Percentiles rank a stretch among this genome's conserved stretches.
phyloP scores from a whole-genome alignment of 2,888 invertebrate species.

The Tenthredo distinguenda region DNA sequence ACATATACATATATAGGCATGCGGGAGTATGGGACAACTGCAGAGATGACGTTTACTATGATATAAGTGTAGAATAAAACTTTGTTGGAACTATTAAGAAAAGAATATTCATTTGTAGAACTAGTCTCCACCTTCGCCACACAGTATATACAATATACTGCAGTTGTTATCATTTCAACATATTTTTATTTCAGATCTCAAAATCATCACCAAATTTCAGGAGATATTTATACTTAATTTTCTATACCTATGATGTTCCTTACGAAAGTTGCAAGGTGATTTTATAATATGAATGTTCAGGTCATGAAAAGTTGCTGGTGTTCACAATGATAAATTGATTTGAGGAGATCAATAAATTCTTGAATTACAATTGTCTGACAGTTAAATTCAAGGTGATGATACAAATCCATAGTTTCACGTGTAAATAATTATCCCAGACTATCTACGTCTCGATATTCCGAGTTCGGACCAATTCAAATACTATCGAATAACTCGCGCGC shows the following conservation, averaged over 20 bases:
- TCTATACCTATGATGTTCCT: neutral
- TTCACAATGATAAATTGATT: neutral
- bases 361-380: neutral
- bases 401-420: neutral
- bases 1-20: slow-evolving; percentile 26
- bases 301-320: too few relatives aligned
- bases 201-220: neutral
- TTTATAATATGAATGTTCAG: too few relatives aligned
- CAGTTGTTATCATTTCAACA: neutral
- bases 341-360: neutral
- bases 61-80: slow-evolving; percentile 52
- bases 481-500: neutral
- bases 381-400: neutral
- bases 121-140: slow-evolving; percentile 4
- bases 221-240: neutral
- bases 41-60: slow-evolving; percentile 44
- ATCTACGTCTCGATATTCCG: neutral
- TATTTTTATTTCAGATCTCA: neutral
- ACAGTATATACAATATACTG: neutral
- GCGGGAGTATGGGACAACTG: slow-evolving; percentile 4
- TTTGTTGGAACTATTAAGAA: slow-evolving; percentile 49
- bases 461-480: neutral
- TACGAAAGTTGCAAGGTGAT: neutral
- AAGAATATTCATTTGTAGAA: slow-evolving; percentile 20
- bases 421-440: neutral